Conservation (phyloP, 2,888 invertebrate genomes). For the Drosophila limbata region DNA sequence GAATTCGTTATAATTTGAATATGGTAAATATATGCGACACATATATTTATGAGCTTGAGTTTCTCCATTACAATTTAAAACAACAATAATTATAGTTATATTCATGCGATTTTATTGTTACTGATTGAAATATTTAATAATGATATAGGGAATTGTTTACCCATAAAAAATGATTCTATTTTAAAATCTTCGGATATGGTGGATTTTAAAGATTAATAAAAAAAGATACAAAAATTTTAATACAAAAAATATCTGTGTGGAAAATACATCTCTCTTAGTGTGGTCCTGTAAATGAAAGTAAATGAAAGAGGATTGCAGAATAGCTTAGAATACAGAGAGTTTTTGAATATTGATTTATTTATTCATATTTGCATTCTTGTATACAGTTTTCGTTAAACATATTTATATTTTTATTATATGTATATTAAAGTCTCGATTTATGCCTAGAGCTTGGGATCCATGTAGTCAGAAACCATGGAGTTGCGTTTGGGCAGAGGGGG, state of each 20-base stretch:
- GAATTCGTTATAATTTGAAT: no score
- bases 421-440: background rate
- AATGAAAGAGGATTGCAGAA: no score
- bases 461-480: conserved; percentile 37
- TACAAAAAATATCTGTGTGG: no score
- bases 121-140: background rate
- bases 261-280: no score
- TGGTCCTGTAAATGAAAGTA: no score
- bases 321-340: no score
- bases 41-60: background rate
- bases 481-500: conserved; percentile 83
- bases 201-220: no score
- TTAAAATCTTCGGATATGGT: no score
- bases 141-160: background rate
- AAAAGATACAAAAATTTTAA: no score
- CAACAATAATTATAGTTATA: background rate
- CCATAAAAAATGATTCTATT: no score
- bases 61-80: background rate
- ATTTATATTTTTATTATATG: background rate
- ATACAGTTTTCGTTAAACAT: background rate
- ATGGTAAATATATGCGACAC: no score
- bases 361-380: background rate
- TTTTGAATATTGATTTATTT: background rate
- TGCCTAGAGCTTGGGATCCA: conserved; percentile 16
- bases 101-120: background rate